Base-by-base conservation (phyloP, 2,797 vertebrate species). In the Craterocephalus amniculus region DNA sequence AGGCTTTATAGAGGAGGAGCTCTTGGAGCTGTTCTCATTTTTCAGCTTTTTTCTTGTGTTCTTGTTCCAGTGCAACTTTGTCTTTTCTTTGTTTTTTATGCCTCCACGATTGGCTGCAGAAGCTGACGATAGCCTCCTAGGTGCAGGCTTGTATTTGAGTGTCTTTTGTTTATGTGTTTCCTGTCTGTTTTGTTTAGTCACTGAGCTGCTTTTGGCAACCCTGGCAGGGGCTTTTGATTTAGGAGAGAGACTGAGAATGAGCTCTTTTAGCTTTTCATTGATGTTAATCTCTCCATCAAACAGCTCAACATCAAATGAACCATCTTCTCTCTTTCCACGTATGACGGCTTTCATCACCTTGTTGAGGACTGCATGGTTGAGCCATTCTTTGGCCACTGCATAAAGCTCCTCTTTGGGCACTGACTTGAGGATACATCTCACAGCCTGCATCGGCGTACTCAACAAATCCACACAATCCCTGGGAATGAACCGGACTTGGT, bases 391-490 rank as follows among this genome's bases (percentile, higher is more conserved):
- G 70, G 94, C 90, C 62, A 94, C 89, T 56, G 83, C 58, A 70
- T 94, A 89, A 78, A 92, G 74, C 64, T 93, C 78, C 32, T 70
- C 36, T 54, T 89, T 90, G 40, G 84, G 81, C 83, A 97, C 85
- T 72, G 85, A 89, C 27, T 86, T 87, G 12, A 99, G 93, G 71
- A 73, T 91, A 77, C 94, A 98, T 61, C 88, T 93, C 81, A 98
- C 29, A 60, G 96, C 97, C 90, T 97, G 97, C 95, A 98, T 95
- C n/a, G 97, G 97, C 6, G 87, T 95, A 77, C 93, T 89, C 36
- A 97, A 65, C 72, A 99, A 70, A 64, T 96, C 94, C 62, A 66
- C 64, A 18, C 92, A 95, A 73, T 91, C 90, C 67, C 83, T 82
- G 24, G 95, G 95, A 87, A 99, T 95, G 48, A 91, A 86, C 27